Evolutionary conservation across 2,888 invertebrate species (phyloP).

Genomic region (Hydrotaea diabolus): DNA sequence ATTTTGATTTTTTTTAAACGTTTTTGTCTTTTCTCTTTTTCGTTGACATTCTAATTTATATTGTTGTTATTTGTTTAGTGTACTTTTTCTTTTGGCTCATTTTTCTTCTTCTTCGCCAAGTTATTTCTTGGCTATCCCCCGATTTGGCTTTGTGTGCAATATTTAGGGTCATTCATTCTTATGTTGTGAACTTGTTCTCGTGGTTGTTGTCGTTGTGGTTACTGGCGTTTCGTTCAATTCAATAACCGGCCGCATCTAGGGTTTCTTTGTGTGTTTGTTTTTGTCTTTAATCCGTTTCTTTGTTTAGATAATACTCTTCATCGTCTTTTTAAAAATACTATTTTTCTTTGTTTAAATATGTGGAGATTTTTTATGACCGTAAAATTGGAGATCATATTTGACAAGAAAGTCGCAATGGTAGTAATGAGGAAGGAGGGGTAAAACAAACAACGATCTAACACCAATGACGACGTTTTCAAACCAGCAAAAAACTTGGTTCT

Average conservation of each 20-base stretch:
- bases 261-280: constrained; percentile 56
- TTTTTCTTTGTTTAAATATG: constrained; percentile 60
- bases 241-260: constrained; percentile 63
- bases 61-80: constrained; percentile 12
- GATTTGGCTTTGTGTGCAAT: not conserved
- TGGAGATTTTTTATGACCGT: constrained; percentile 49
- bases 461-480: not conserved
- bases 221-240: constrained; percentile 41
- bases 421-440: not conserved
- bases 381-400: constrained; percentile 53
- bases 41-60: constrained; percentile 17
- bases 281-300: constrained; percentile 64
- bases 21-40: not conserved
- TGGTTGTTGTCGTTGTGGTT: constrained; percentile 42
- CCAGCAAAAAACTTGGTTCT: not conserved
- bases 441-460: not conserved
- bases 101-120: not conserved
- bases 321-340: constrained; percentile 52
- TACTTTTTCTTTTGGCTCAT: not conserved
- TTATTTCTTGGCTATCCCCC: not conserved
- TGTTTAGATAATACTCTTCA: constrained; percentile 61
- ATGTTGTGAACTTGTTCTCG: no score
- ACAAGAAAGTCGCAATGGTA: not conserved
- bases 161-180: constrained; percentile 26
- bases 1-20: constrained; percentile 17